Evolutionary conservation across 2,113 vertebrate species (phyloP).

Genomic region (Lagopus muta): DNA sequence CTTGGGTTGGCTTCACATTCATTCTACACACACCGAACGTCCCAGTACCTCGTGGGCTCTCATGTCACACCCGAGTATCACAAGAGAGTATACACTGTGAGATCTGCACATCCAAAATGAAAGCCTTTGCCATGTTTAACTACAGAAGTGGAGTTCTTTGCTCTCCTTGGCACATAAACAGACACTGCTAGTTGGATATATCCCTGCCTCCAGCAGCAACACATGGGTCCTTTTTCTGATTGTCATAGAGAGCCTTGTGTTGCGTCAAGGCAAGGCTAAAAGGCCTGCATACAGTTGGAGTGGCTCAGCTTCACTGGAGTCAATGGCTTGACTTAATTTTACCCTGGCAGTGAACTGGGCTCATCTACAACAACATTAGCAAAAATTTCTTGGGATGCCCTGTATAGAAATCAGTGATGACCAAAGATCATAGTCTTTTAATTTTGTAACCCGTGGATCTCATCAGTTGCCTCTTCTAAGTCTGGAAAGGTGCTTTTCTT

Average conservation of each 20-base stretch:
- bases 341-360: not conserved
- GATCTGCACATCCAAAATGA: not conserved
- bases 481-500: not conserved
- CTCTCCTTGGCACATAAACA: not conserved
- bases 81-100: not conserved
- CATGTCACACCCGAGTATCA: not conserved
- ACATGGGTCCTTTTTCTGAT: not conserved
- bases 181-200: not conserved
- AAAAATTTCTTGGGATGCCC: not conserved
- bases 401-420: not conserved
- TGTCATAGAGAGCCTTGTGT: not conserved
- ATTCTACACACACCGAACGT: not conserved
- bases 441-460: accelerated
- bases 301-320: not conserved
- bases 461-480: not conserved
- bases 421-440: not conserved
- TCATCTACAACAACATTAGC: not conserved
- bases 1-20: not conserved
- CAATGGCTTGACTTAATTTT: not conserved
- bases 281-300: not conserved
- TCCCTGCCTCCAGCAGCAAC: not conserved
- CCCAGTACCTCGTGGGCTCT: not conserved
- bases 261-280: not conserved
- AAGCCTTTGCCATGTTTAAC: not conserved
- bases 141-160: not conserved